phyloP scores from a whole-genome alignment of 2,113 vertebrate species.

The Sus scrofa region DNA sequence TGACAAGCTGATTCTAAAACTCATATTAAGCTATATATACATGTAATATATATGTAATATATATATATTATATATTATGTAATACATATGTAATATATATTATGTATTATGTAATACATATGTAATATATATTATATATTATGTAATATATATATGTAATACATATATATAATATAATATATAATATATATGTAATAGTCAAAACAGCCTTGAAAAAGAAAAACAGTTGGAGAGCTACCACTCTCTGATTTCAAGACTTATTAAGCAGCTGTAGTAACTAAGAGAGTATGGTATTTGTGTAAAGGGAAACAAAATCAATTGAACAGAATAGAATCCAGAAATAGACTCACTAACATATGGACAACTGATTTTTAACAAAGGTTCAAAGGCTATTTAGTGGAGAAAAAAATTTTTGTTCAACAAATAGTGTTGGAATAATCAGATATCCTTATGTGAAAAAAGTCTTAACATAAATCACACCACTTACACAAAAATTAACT shows the following conservation, averaged over 20 bases:
- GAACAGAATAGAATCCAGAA: background rate
- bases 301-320: background rate
- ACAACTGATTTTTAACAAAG: conserved; percentile 18
- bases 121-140: no score
- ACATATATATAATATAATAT: no score
- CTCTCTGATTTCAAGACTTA: background rate
- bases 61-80: no score
- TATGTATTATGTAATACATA: no score
- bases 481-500: background rate
- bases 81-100: no score
- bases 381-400: background rate
- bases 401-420: background rate
- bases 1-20: background rate
- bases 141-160: no score
- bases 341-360: background rate
- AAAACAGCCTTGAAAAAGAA: background rate
- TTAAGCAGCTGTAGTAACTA: background rate
- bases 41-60: no score
- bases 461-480: background rate
- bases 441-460: background rate
- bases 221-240: background rate
- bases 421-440: background rate
- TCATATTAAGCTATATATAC: background rate
- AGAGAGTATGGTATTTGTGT: background rate
- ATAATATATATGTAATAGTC: background rate